Evolutionary conservation across 2,888 invertebrate species (phyloP).

Genomic region (Crossocerus cetratus): DNA sequence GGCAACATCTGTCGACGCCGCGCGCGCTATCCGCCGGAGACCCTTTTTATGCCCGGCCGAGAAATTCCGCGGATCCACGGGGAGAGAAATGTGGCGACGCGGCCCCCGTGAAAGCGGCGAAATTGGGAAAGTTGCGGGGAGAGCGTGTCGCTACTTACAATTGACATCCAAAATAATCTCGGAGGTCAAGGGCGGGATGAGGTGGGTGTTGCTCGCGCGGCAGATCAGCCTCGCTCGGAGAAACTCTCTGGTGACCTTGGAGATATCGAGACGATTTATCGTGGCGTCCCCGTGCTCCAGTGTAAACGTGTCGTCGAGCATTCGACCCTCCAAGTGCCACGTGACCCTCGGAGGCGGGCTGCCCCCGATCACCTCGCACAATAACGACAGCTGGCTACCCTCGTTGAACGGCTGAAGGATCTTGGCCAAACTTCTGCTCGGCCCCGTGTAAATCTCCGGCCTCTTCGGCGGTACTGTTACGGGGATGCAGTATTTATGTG

Average conservation of each 20-base stretch:
- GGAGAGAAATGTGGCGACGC: too few species aligned
- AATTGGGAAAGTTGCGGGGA: neutral
- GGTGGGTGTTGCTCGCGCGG: slow-evolving; percentile 90
- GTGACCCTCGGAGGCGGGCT: slow-evolving; percentile 88
- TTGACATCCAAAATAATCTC: slow-evolving; percentile 69
- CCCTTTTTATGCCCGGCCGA: too few species aligned
- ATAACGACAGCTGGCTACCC: slow-evolving; percentile 64
- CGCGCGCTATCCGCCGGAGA: too few species aligned
- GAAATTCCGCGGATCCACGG: too few species aligned
- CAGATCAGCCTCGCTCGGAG: slow-evolving; percentile 90
- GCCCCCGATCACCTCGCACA: slow-evolving; percentile 70
- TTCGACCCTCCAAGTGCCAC: slow-evolving; percentile 86
- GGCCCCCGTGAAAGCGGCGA: neutral
- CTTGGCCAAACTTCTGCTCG: slow-evolving; percentile 57
- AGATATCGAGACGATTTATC: slow-evolving; percentile 87
- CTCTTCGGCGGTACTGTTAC: slow-evolving; percentile 66
- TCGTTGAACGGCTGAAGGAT: slow-evolving; percentile 67
- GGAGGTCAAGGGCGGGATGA: slow-evolving; percentile 82
- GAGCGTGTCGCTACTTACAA: slow-evolving; percentile 66
- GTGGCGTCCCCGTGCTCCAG: slow-evolving; percentile 86
- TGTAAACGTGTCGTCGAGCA: slow-evolving; percentile 85
- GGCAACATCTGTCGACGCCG: too few species aligned
- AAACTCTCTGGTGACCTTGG: slow-evolving; percentile 84
- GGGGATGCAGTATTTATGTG: neutral
- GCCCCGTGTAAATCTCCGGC: slow-evolving; percentile 66